Conservation (phyloP, 2,888 invertebrate genomes). For the Antheraea assamensis region DNA sequence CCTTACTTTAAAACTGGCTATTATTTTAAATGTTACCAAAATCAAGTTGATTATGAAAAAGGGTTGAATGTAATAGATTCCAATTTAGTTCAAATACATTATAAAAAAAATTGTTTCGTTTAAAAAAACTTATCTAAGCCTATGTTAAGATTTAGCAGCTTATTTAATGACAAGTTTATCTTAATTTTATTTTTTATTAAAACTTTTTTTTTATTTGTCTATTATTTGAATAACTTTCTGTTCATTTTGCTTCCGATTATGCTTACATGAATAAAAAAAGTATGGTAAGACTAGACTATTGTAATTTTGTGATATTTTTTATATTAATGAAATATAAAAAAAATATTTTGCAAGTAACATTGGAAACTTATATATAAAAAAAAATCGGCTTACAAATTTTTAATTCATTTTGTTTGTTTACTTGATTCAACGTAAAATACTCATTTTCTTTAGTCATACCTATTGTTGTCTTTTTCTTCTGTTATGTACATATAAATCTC, state of each 20-base stretch:
- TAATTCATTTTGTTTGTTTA: background rate
- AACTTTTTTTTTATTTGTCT: background rate
- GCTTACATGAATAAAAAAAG: background rate
- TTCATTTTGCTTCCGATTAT: background rate
- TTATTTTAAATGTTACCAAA: background rate
- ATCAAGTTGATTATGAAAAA: background rate
- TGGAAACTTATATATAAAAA: background rate
- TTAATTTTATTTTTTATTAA: background rate
- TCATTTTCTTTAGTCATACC: background rate
- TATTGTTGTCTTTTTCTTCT: background rate
- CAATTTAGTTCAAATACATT: background rate
- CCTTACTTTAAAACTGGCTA: background rate
- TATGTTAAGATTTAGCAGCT: background rate
- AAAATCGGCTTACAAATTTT: background rate
- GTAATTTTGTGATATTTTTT: constrained; percentile 3
- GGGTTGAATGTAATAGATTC: background rate
- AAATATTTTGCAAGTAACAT: background rate
- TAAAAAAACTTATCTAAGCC: background rate
- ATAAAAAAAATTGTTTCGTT: background rate
- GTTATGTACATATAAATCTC: background rate
- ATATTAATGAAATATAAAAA: background rate
- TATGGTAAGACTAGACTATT: background rate
- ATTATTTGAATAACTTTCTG: background rate
- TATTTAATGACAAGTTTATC: background rate
- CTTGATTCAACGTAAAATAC: background rate